Evolutionary conservation across 2,113 vertebrate genomes (phyloP).

Genomic region (Cardinalis cardinalis): DNA sequence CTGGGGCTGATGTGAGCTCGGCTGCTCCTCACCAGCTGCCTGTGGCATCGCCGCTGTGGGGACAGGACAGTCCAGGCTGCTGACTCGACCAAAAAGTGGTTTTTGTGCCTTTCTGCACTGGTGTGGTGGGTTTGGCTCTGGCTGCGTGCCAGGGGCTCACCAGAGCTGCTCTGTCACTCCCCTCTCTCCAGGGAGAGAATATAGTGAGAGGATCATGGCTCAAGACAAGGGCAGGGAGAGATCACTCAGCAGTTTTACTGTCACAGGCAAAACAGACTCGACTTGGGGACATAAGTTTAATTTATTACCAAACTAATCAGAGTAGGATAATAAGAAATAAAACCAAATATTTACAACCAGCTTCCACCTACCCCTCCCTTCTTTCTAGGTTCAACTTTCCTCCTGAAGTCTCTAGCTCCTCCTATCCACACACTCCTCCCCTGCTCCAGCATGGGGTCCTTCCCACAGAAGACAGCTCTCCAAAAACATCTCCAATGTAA

Average conservation of each 20-base stretch:
- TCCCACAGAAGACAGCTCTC: background rate
- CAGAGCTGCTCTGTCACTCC: background rate
- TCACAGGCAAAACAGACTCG: background rate
- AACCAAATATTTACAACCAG: background rate
- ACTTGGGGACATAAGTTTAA: background rate
- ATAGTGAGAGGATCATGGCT: fast-evolving
- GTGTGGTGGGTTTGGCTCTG: background rate
- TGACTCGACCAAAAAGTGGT: background rate
- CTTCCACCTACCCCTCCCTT: background rate
- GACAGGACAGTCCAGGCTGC: fast-evolving
- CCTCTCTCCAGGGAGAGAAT: background rate
- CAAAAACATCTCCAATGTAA: background rate
- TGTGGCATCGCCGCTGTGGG: background rate
- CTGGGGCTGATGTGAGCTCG: constrained; percentile 78
- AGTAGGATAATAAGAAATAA: background rate
- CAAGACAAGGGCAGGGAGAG: background rate
- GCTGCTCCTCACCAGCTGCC: fast-evolving
- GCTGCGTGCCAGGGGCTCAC: background rate
- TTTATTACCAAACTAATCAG: background rate
- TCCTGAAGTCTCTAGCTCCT: background rate
- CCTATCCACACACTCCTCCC: background rate
- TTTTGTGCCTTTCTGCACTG: constrained; percentile 31
- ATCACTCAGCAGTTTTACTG: background rate
- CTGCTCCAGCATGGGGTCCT: background rate
- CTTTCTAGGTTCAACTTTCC: background rate